These are phyloP conservation scores for Caenorhabditis becei DNA, from an alignment of 2,888 invertebrate genomes.

Conservation along the genomic window DNA sequence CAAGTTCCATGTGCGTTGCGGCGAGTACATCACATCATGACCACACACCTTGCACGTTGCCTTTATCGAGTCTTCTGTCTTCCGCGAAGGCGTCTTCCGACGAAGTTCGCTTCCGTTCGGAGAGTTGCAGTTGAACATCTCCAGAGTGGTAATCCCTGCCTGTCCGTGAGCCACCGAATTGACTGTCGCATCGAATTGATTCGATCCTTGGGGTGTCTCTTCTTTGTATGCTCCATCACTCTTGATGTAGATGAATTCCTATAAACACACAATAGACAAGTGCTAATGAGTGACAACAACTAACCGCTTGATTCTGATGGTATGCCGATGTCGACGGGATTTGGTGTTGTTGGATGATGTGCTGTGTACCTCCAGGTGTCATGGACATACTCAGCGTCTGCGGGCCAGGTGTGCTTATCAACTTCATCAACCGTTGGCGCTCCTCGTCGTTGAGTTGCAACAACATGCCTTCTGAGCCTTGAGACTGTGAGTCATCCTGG, in stretches of 20 bases:
- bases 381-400: conserved; percentile 35
- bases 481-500: conserved; percentile 16
- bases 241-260: conserved; percentile 46
- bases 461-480: conserved; percentile 15
- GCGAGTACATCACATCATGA: conserved; percentile 64
- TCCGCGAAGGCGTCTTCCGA: conserved; percentile 39
- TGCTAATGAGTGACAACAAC: not conserved
- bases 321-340: conserved; percentile 53
- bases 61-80: conserved; percentile 55
- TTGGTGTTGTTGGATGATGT: conserved; percentile 48
- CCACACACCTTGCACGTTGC: conserved; percentile 58
- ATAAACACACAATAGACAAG: not conserved
- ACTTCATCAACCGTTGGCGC: conserved; percentile 47
- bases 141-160: conserved; percentile 24
- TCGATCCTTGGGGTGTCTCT: conserved; percentile 12
- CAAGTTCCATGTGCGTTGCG: conserved; percentile 62
- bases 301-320: conserved; percentile 14
- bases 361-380: conserved; percentile 28
- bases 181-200: conserved; percentile 53
- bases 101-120: conserved; percentile 31
- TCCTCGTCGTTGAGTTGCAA: conserved; percentile 53
- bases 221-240: conserved; percentile 39
- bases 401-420: conserved; percentile 36
- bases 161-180: conserved; percentile 57
- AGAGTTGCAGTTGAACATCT: conserved; percentile 50